Percentiles rank a stretch among this genome's conserved stretches.
Conservation (phyloP, 2,888 invertebrate genomes). For the Operophtera brumata region DNA sequence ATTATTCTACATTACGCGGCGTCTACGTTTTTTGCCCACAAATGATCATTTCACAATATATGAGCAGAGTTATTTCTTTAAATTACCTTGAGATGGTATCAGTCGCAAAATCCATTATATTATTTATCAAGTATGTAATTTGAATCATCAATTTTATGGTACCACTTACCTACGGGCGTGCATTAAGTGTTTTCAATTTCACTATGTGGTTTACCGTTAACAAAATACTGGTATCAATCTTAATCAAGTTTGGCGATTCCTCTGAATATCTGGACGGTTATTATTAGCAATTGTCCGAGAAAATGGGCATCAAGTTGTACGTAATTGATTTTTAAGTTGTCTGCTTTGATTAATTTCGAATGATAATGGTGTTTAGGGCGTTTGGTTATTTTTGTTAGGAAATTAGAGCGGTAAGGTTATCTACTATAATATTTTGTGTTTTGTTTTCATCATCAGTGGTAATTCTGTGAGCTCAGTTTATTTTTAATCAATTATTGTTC, state of each 20-base stretch:
- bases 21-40: conserved; percentile 36
- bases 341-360: conserved; percentile 42
- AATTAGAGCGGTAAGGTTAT: neutral
- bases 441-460: too few relatives aligned
- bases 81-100: conserved; percentile 34
- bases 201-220: conserved; percentile 59
- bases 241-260: conserved; percentile 58
- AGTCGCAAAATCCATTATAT: conserved; percentile 39
- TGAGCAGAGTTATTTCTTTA: conserved; percentile 31
- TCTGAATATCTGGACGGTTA: conserved; percentile 57
- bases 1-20: conserved; percentile 36
- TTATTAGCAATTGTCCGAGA: conserved; percentile 37
- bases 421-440: too few relatives aligned
- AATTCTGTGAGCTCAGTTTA: too few relatives aligned
- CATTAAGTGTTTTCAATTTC: conserved; percentile 50
- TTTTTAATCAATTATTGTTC: too few relatives aligned
- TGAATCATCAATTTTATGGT: conserved; percentile 42
- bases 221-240: conserved; percentile 67
- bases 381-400: conserved; percentile 28
- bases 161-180: conserved; percentile 42
- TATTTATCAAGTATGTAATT: conserved; percentile 44
- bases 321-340: conserved; percentile 60
- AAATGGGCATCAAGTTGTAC: conserved; percentile 17
- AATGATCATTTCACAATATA: conserved; percentile 38
- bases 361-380: conserved; percentile 26